A percentile compares a stretch with the other conserved stretches of the same genome.
phyloP scores from a whole-genome alignment of 2,113 vertebrate species.

The Vanacampus margaritifer region DNA sequence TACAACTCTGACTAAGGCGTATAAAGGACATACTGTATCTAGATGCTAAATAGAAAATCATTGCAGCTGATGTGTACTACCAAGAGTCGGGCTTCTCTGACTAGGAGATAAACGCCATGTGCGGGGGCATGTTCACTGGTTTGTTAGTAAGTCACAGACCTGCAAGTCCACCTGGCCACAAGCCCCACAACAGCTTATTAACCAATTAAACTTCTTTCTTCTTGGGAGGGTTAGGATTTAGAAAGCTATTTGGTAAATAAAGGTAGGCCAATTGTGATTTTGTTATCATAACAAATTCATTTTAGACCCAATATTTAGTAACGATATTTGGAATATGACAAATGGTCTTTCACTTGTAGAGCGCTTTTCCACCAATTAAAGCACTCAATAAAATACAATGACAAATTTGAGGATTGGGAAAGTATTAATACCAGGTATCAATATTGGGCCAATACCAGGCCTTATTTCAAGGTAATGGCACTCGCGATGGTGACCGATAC shows the following conservation, averaged over 20 bases:
- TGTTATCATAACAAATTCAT: not conserved
- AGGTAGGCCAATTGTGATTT: not conserved
- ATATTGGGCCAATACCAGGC: too few relatives aligned
- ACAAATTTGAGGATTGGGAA: too few relatives aligned
- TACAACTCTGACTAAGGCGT: constrained; percentile 29
- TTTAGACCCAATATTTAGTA: not conserved
- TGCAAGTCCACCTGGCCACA: not conserved
- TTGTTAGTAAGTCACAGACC: not conserved
- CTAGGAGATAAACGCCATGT: constrained; percentile 16
- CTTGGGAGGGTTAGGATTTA: not conserved
- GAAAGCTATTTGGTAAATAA: not conserved
- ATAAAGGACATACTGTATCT: constrained; percentile 30
- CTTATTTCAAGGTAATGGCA: too few relatives aligned
- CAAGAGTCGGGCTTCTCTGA: not conserved
- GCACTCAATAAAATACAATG: too few relatives aligned
- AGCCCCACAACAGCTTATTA: not conserved
- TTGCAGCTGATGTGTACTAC: constrained; percentile 4
- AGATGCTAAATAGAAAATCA: constrained; percentile 8
- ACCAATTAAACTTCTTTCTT: not conserved
- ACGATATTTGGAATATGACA: not conserved
- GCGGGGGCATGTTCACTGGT: constrained; percentile 8
- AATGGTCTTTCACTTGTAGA: too few relatives aligned
- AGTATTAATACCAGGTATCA: too few relatives aligned
- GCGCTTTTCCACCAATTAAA: too few relatives aligned
- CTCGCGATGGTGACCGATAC: too few relatives aligned